phyloP scores from a whole-genome alignment of 2,113 vertebrate species.

The Taurulus bubalis region DNA sequence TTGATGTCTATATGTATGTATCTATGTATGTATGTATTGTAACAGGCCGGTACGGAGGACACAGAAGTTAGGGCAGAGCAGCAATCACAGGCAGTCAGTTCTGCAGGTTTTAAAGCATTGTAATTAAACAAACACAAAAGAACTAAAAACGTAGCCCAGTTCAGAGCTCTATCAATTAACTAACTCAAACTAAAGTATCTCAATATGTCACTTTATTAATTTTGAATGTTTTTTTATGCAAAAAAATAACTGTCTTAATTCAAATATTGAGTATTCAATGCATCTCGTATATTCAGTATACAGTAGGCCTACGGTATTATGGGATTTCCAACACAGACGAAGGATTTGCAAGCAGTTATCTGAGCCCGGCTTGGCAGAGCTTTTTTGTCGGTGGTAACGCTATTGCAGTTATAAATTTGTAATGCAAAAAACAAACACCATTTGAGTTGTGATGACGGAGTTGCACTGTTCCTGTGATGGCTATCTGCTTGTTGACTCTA shows the following conservation, averaged over 20 bases:
- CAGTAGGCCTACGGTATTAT: background rate
- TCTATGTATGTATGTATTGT: too few species aligned
- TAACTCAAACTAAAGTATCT: too few species aligned
- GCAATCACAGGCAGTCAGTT: too few species aligned
- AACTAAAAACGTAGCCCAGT: too few species aligned
- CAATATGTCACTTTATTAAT: background rate
- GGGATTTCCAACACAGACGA: background rate
- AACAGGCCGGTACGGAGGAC: too few species aligned
- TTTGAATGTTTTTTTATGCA: background rate
- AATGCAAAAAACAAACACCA: background rate
- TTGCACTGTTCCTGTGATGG: background rate
- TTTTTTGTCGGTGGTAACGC: background rate
- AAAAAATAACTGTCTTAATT: background rate
- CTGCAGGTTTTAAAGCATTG: too few species aligned
- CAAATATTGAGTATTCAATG: background rate
- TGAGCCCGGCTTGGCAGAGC: background rate
- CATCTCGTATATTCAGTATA: background rate
- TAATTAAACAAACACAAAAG: too few species aligned
- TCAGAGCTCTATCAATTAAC: too few species aligned
- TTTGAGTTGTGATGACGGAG: background rate
- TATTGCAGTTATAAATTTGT: background rate
- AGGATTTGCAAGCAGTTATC: background rate
- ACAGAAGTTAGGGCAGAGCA: too few species aligned
- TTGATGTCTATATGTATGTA: background rate
- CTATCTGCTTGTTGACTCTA: background rate